Evolutionary conservation across 2,888 invertebrate species (phyloP), one percentile per base, ranked within the genome.

Genomic region (Chaitophorus viminalis): DNA sequence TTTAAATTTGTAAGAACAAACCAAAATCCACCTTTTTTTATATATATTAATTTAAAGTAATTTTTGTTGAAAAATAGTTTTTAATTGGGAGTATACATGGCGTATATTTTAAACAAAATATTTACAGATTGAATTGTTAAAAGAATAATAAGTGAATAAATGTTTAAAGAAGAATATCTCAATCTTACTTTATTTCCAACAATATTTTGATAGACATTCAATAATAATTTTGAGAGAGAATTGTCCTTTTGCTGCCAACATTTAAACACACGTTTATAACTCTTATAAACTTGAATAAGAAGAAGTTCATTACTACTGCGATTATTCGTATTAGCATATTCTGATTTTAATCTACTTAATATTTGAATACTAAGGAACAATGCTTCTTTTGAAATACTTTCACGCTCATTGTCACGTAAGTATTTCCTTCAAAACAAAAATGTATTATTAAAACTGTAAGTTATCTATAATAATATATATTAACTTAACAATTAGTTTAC

Each of bases 331-430:
- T 70, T 39, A 8, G 75, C 75, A 72, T 75, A 33, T 75, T 84
- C 70, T 33, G 82, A 87, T 31, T 87, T 89, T 25, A 78, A 39
- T 78, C 90, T 90, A 89, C 95, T 93, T 89, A 95, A 91, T 68
- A 95, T 94, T 91, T 95, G 95, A 17, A 94, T 92, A 90, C 95
- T 95, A 89, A 95, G 93, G 0, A 94, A 94, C 89, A 96, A 93
- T 0, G 97, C 96, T 92, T 96, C 95, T 88, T 95, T 94, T 0
- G 95, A 95, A 88, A 97, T 92, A 90, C 95, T 95, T 90, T 95
- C 94, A 88, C 98, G 93, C 91, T 98, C 98, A 2, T 94, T 94
- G 91, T 98, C 97, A 68, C 96, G 94, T 89, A 98, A 93, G 91
- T 97, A 98, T 90, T 95, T 95, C 90, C 95, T 95, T 90, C 21